Percentiles rank a stretch among this genome's conserved stretches.
These are phyloP conservation scores for Sinelater perroti DNA, from an alignment of 2,888 invertebrate genomes.

Conservation along the genomic window DNA sequence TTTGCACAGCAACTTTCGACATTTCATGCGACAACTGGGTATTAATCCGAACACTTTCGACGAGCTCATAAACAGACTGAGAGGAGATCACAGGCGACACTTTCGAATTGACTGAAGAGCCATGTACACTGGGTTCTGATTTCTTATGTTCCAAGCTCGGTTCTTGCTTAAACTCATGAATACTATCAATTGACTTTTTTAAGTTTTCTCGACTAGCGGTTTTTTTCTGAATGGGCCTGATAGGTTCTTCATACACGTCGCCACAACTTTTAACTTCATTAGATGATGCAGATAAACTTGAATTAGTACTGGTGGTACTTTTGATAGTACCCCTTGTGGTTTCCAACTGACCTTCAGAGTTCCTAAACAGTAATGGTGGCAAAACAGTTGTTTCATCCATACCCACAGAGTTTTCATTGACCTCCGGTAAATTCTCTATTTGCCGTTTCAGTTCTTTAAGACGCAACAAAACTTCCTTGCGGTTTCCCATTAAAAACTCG, in stretches of 20 bases:
- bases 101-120: slow-evolving; percentile 39
- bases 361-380: slow-evolving; percentile 53
- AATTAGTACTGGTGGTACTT: slow-evolving; percentile 4
- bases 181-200: slow-evolving; percentile 52
- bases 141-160: slow-evolving; percentile 47
- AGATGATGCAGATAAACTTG: slow-evolving; percentile 24
- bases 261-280: slow-evolving; percentile 16
- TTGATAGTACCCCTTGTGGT: slow-evolving; percentile 35
- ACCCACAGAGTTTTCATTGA: slow-evolving; percentile 50
- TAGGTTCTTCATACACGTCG: slow-evolving; percentile 15
- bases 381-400: slow-evolving; percentile 49
- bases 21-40: slow-evolving; percentile 87
- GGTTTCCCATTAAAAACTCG: slow-evolving; percentile 59
- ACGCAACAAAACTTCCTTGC: slow-evolving; percentile 69
- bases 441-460: slow-evolving; percentile 73
- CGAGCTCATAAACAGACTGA: slow-evolving; percentile 75
- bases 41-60: slow-evolving; percentile 81
- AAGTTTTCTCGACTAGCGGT: slow-evolving; percentile 47
- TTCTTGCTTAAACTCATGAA: slow-evolving; percentile 52
- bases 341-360: slow-evolving; percentile 54
- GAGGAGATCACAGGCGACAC: slow-evolving; percentile 63
- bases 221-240: slow-evolving; percentile 49
- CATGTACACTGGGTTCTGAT: slow-evolving; percentile 45
- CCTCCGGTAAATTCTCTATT: slow-evolving; percentile 60
- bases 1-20: slow-evolving; percentile 84